Conservation (phyloP, 2,113 vertebrate species). For the Thunnus maccoyii region DNA sequence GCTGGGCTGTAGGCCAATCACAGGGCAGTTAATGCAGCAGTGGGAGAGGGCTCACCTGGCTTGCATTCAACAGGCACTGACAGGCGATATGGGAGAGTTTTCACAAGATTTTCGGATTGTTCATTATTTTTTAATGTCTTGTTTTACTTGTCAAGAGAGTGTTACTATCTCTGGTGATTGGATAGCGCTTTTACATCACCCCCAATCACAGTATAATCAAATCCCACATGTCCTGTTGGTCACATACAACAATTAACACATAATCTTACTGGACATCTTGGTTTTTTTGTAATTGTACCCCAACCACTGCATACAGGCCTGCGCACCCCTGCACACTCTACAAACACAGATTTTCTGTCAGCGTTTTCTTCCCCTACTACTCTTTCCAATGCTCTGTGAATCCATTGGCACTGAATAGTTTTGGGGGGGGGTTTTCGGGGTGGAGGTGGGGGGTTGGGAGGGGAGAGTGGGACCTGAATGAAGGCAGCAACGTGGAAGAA, state of each 20-base stretch:
- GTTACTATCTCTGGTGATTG: not conserved
- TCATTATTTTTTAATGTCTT: not conserved
- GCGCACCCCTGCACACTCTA: slow-evolving; percentile 34
- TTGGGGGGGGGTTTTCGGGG: slow-evolving; percentile 30
- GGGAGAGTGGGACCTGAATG: slow-evolving; percentile 91
- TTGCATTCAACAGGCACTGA: slow-evolving; percentile 60
- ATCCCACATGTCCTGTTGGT: slow-evolving; percentile 68
- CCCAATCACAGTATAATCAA: slow-evolving; percentile 76
- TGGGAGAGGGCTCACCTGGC: slow-evolving; percentile 74
- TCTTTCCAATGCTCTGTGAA: slow-evolving; percentile 89
- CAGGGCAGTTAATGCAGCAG: slow-evolving; percentile 48
- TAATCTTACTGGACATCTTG: slow-evolving; percentile 91
- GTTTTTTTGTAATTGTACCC: slow-evolving; percentile 88
- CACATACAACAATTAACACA: slow-evolving; percentile 91
- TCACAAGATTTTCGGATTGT: not conserved
- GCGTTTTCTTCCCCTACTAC: slow-evolving; percentile 67
- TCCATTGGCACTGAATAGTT: slow-evolving; percentile 96
- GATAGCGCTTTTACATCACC: not conserved
- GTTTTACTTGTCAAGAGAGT: not conserved
- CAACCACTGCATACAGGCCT: slow-evolving; percentile 83
- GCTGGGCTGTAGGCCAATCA: slow-evolving; percentile 72
- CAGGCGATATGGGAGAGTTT: slow-evolving; percentile 11
- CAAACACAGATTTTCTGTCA: slow-evolving; percentile 71
- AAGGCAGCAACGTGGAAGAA: slow-evolving; percentile 99
- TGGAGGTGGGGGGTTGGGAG: slow-evolving; percentile 35